Evolutionary conservation across 2,113 vertebrate species (phyloP), one percentile per base, ranked within the genome.

Genomic region (Trogon surrucura): DNA sequence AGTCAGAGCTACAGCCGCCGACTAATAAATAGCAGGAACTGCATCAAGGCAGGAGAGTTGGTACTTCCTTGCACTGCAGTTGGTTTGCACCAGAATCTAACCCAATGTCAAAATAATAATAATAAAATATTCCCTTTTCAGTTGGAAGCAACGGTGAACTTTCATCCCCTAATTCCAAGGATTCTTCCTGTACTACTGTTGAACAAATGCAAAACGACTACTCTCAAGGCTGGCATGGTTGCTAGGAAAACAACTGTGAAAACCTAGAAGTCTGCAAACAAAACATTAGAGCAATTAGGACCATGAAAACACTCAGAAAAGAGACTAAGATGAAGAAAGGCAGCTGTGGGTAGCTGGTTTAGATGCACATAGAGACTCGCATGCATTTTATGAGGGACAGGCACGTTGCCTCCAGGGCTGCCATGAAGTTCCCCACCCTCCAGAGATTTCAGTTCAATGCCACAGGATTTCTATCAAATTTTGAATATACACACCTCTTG

Each of bases 241-340:
- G 91, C 97, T 92, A 95, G 75, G 79, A 96, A 96, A 90, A 92
- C 89, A 97, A 91, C 88, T 84, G 91, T 85, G 95, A 92, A 64
- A 97, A 96, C 93, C 91, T 97, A 26, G 54, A 97, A 96, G 56
- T 69, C 93, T 85, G 91, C 91, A 97, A 97, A 97, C 56, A 86
- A 94, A 96, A 97, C 6, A 51, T 91, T 47, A 50, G 72, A 85
- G 79, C 51, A 70, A 83, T 66, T 54, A 60, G 6, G 34, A 47
- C 67, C 90, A 30, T 9, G 10, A 32, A 93, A 89, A 34, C 0
- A 10, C 83, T 92, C 56, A 38, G 69, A 50, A 70, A 60, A 26
- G 26, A 86, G 41, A 86, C 58, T 57, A 19, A 4, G 16, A 48
- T 9, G 79, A 69, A 60, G 62, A 17, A 12, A 65, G 20, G 64